phyloP scores from a whole-genome alignment of 2,797 vertebrate species.

The Orestias chungarensis region DNA sequence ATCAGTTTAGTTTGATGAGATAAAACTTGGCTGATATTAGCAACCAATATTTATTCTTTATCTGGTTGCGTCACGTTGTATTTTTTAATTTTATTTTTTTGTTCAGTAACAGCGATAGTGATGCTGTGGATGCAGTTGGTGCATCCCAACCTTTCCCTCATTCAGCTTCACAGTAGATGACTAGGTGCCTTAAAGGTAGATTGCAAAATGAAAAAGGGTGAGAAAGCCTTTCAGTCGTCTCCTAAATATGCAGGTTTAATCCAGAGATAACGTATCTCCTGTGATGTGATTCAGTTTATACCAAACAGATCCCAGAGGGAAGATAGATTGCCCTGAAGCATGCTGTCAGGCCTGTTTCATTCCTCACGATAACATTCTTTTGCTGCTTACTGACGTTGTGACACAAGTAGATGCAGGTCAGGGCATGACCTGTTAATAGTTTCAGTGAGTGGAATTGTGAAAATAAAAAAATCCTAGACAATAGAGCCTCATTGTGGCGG shows the following conservation, averaged over 20 bases:
- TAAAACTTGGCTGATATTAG: no score
- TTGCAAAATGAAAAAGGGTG: background rate
- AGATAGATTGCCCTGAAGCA: constrained; percentile 33
- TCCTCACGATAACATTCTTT: constrained; percentile 2
- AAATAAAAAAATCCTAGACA: background rate
- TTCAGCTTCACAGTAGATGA: background rate
- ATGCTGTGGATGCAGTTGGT: no score
- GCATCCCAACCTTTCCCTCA: no score
- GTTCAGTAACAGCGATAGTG: no score
- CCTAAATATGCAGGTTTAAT: no score
- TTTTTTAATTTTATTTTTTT: no score
- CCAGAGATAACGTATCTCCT: constrained; percentile 49
- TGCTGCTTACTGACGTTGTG: constrained; percentile 24
- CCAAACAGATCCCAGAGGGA: constrained; percentile 14
- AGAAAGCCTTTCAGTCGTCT: no score
- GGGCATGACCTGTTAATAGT: constrained; percentile 28
- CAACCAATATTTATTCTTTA: no score
- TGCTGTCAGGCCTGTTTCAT: constrained; percentile 27
- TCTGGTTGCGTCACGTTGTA: no score
- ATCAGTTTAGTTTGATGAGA: no score
- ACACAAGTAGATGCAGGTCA: constrained; percentile 43
- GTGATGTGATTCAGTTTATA: constrained; percentile 39
- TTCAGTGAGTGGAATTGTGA: constrained; percentile 18
- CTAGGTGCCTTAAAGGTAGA: background rate
- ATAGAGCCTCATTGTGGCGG: background rate